Evolutionary conservation across 1,140 invertebrate species (phyloP), one percentile per base, ranked within the genome.

Genomic region (Dendroctonus valens): DNA sequence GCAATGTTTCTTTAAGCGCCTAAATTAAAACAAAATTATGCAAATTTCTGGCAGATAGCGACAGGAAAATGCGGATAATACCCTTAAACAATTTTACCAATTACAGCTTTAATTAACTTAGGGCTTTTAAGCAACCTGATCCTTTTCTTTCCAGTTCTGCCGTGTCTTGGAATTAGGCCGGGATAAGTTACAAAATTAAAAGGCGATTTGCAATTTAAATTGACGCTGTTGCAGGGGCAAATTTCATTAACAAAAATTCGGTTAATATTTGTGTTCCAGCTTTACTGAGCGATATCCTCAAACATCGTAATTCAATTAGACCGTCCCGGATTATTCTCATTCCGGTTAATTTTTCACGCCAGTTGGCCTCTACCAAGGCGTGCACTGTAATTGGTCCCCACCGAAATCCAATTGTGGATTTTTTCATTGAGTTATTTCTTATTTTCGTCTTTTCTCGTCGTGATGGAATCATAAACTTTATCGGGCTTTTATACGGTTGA

Each of bases 61-160:
- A 57, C 62, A 41, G 41, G 52, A 57, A 62, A 65, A 49, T 65
- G 50, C 39, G 52, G 62, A 40, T 65, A 65, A 65, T 41, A 46
- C 53, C 50, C 44, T 65, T 65, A 65, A 57, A 54, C 53, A 65
- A 65, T 65, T 65, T 65, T 12, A 6, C 41, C 62, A 65, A 65
- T 65, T 65, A 65, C 12, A 46, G n/a, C 37, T 41, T 51, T 65
- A 65, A 65, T 65, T 65, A 57, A 50, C 40, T 65, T 59, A 65
- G 15, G 39, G 55, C 54, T 59, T 59, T 65, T 52, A 52, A 52
- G 55, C 11, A 58, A 65, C 55, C 40, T 51, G 63, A 65, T 65
- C 63, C 49, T 52, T 51, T 65, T 54, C 42, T 51, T 63, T 54
- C 14, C 49, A 26, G 42, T n/a, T 12, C 38, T 49, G 60, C 39